Percentiles rank a stretch among this genome's conserved stretches.
phyloP scores from a whole-genome alignment of 2,888 invertebrate genomes.

The Drosophila mulleri region DNA sequence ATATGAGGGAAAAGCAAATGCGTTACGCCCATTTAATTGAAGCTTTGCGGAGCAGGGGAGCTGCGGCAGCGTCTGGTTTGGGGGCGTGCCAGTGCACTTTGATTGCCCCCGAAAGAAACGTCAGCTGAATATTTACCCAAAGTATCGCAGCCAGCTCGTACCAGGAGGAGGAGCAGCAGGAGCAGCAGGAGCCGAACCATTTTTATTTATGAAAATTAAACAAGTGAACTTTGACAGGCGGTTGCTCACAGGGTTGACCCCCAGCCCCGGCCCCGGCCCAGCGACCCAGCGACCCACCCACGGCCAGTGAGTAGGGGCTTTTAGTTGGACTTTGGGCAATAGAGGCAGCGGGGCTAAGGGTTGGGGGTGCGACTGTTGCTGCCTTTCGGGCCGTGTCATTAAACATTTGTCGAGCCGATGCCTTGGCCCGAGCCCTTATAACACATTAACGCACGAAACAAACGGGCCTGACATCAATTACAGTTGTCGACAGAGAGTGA shows the following conservation, averaged over 20 bases:
- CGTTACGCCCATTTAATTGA: slow-evolving; percentile 74
- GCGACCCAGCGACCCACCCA: no score
- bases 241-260: slow-evolving; percentile 59
- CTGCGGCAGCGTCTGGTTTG: not conserved
- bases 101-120: slow-evolving; percentile 54
- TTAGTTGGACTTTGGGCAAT: not conserved
- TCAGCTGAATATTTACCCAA: slow-evolving; percentile 74
- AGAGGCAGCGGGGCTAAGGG: not conserved
- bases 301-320: not conserved
- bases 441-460: slow-evolving; percentile 69
- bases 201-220: slow-evolving; percentile 77
- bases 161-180: not conserved
- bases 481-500: slow-evolving; percentile 7
- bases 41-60: slow-evolving; percentile 18
- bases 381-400: slow-evolving; percentile 61
- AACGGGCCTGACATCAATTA: slow-evolving; percentile 64
- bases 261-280: no score
- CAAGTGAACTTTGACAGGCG: slow-evolving; percentile 77
- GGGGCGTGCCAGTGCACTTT: slow-evolving; percentile 67
- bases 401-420: slow-evolving; percentile 64
- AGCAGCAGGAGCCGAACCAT: slow-evolving; percentile 1
- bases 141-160: slow-evolving; percentile 17
- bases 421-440: slow-evolving; percentile 45
- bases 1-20: slow-evolving; percentile 36
- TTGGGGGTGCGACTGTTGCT: not conserved